phyloP scores from a whole-genome alignment of 2,888 invertebrate genomes.

The Colletes collaris region DNA sequence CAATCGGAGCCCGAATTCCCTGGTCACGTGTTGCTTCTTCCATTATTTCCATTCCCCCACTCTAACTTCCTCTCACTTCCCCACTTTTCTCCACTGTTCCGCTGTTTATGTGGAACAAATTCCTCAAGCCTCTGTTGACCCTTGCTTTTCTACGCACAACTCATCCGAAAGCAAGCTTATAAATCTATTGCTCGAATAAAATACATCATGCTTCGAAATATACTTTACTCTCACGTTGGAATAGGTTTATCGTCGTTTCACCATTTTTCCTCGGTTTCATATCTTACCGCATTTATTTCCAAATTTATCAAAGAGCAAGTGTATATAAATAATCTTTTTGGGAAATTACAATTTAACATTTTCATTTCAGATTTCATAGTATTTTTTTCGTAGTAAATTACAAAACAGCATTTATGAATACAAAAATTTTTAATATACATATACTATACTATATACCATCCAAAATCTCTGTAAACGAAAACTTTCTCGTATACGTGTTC shows the following conservation, averaged over 20 bases:
- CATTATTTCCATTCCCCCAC: conserved; percentile 53
- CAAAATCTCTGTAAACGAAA: not conserved
- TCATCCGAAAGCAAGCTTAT: conserved; percentile 34
- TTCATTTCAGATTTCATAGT: no score
- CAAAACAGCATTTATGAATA: not conserved
- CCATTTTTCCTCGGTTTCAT: not conserved
- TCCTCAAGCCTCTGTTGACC: conserved; percentile 49
- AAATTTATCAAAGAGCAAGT: not conserved
- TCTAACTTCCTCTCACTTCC: conserved; percentile 34
- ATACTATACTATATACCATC: not conserved
- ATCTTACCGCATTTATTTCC: not conserved
- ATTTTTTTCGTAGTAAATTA: no score
- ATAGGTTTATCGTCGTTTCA: not conserved
- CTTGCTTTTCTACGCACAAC: conserved; percentile 43
- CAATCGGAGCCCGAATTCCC: conserved; percentile 62
- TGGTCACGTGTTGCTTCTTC: conserved; percentile 67
- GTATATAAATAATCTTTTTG: not conserved
- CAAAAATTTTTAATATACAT: conserved; percentile 19
- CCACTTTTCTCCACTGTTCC: conserved; percentile 19
- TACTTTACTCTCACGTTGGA: not conserved
- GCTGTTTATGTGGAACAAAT: conserved; percentile 55
- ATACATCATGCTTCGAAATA: conserved; percentile 44
- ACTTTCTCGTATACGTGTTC: conserved; percentile 4
- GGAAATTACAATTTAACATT: no score
- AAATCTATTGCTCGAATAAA: conserved; percentile 29